Conservation (phyloP, 2,797 vertebrate genomes). For the Tapirus indicus region DNA sequence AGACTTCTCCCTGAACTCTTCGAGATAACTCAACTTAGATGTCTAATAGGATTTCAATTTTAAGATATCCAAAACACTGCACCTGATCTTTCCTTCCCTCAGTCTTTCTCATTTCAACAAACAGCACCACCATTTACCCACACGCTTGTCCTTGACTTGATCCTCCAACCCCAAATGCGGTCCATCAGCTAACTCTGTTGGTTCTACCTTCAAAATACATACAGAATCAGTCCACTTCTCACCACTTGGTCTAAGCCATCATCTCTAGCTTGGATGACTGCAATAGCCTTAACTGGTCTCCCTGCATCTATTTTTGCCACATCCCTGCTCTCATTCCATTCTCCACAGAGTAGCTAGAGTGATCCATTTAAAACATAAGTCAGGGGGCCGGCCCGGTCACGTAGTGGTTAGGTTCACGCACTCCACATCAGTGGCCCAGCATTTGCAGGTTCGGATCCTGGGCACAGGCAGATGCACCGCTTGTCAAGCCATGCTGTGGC, state of each 20-base stretch:
- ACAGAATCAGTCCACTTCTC: background rate
- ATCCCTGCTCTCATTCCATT: background rate
- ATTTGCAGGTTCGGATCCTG: too few relatives aligned
- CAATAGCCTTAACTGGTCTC: background rate
- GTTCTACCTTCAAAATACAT: background rate
- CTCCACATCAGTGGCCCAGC: too few relatives aligned
- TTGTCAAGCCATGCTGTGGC: too few relatives aligned
- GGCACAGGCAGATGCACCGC: too few relatives aligned
- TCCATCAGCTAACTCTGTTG: background rate
- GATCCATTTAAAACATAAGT: background rate
- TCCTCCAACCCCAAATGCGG: background rate
- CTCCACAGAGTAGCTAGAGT: background rate
- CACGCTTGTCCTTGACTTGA: background rate
- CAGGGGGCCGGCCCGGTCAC: background rate
- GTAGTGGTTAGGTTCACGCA: too few relatives aligned
- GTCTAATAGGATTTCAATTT: background rate
- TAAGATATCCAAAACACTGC: background rate
- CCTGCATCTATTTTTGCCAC: background rate
- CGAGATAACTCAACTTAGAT: background rate
- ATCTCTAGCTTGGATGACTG: background rate
- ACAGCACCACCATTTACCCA: background rate
- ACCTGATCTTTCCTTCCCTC: background rate
- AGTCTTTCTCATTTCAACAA: slow-evolving; percentile 13
- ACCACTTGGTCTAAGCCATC: background rate
- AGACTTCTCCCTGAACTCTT: background rate